Evolutionary conservation across 2,797 vertebrate species (phyloP).

Genomic region (Holocentrus rufus): DNA sequence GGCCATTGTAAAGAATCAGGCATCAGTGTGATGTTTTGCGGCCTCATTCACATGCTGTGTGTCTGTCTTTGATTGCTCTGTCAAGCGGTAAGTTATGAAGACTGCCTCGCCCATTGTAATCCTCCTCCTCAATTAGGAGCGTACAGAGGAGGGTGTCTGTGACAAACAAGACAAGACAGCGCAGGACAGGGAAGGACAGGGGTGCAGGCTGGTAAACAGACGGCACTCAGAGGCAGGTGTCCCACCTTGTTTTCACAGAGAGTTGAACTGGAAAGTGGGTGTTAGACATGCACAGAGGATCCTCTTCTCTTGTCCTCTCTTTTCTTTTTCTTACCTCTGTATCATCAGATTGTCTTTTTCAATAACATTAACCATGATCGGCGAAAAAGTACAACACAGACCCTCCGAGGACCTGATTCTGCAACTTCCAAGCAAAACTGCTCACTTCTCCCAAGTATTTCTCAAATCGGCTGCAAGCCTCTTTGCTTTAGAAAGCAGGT

Average conservation of each 20-base stretch:
- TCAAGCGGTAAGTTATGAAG: conserved; percentile 19
- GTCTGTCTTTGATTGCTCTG: neutral
- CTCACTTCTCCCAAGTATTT: conserved; percentile 3
- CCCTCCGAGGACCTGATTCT: conserved; percentile 4
- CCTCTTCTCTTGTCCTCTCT: neutral
- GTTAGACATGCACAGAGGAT: neutral
- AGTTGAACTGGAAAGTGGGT: too few relatives aligned
- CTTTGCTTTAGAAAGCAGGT: conserved; percentile 18
- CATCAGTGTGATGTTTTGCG: neutral
- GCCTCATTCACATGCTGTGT: neutral
- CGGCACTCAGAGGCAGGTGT: too few relatives aligned
- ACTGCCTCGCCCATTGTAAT: neutral
- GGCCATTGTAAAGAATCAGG: neutral
- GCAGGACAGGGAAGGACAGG: neutral
- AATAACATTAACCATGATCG: neutral
- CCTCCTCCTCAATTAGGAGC: neutral
- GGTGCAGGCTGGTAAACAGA: neutral
- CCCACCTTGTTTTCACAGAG: too few relatives aligned
- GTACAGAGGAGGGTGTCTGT: neutral
- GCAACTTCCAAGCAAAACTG: conserved; percentile 8
- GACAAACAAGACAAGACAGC: neutral
- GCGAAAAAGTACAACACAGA: neutral
- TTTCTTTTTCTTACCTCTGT: neutral
- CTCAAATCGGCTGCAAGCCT: neutral
- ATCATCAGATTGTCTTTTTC: conserved; percentile 1